Evolutionary conservation across 2,888 invertebrate species (phyloP).

Genomic region (Stenurella melanura): DNA sequence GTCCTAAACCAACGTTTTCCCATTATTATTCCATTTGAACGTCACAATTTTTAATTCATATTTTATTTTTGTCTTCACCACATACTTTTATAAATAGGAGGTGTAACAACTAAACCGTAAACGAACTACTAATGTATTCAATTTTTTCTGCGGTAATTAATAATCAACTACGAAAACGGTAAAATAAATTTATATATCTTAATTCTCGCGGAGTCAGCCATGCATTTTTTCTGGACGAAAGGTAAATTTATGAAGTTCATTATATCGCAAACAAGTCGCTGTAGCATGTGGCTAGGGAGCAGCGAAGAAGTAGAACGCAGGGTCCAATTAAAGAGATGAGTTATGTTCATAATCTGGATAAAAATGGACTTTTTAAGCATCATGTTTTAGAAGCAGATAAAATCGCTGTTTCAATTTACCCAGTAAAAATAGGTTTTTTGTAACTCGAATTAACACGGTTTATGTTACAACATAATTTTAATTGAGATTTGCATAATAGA

Average conservation of each 20-base stretch:
- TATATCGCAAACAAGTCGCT: constrained; percentile 65
- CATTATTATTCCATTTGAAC: too few relatives aligned
- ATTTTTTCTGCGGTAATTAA: constrained; percentile 12
- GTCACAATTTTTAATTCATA: too few relatives aligned
- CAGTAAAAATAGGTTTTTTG: constrained; percentile 38
- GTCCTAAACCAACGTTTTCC: too few relatives aligned
- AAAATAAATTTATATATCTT: constrained; percentile 40
- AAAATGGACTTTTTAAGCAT: constrained; percentile 60
- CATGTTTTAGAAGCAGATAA: constrained; percentile 55
- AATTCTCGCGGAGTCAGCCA: constrained; percentile 64
- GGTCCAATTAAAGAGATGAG: constrained; percentile 57
- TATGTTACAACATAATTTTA: constrained; percentile 17
- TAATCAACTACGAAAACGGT: constrained; percentile 16
- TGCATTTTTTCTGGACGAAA: constrained; percentile 62
- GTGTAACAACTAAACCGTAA: constrained; percentile 33
- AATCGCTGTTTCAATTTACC: constrained; percentile 60
- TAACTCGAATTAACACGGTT: constrained; percentile 15
- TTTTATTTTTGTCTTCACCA: too few relatives aligned
- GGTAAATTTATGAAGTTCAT: constrained; percentile 69
- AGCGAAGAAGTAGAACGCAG: constrained; percentile 53
- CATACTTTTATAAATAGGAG: constrained; percentile 38
- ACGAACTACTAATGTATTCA: constrained; percentile 1
- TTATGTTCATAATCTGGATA: constrained; percentile 62
- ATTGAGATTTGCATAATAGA: constrained; percentile 11
- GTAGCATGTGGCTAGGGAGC: constrained; percentile 61